Evolutionary conservation across 2,113 vertebrate species (phyloP).

Genomic region (Ctenomys sociabilis): DNA sequence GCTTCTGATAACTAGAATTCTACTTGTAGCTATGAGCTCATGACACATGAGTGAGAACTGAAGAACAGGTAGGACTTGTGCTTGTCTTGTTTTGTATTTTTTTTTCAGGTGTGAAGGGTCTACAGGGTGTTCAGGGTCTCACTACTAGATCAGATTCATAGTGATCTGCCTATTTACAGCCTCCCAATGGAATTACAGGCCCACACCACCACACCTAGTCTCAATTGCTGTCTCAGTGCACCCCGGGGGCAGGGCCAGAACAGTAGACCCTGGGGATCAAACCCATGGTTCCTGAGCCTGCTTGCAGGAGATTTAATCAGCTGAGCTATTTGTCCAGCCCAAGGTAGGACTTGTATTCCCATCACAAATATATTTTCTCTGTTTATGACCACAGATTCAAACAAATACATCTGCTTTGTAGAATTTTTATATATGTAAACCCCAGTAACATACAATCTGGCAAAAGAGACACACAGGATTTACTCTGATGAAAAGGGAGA

Average conservation of each 20-base stretch:
- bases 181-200: too few species aligned
- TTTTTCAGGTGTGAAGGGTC: too few species aligned
- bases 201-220: too few species aligned
- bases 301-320: too few species aligned
- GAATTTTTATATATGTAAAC: background rate
- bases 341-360: background rate
- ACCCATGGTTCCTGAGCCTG: too few species aligned
- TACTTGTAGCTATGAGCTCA: background rate
- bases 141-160: too few species aligned
- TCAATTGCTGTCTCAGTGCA: too few species aligned
- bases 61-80: background rate
- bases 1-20: background rate
- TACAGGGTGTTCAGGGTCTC: too few species aligned
- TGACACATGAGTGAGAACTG: background rate
- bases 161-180: too few species aligned
- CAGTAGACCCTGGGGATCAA: too few species aligned
- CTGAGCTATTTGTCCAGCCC: too few species aligned
- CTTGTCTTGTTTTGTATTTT: background rate
- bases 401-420: background rate
- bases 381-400: background rate
- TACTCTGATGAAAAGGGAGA: background rate
- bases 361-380: background rate
- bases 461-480: background rate
- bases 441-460: background rate
- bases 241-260: too few species aligned